Evolutionary conservation across 2,113 vertebrate species (phyloP), one percentile per base, ranked within the genome.

Genomic region (Phyllopteryx taeniolatus): DNA sequence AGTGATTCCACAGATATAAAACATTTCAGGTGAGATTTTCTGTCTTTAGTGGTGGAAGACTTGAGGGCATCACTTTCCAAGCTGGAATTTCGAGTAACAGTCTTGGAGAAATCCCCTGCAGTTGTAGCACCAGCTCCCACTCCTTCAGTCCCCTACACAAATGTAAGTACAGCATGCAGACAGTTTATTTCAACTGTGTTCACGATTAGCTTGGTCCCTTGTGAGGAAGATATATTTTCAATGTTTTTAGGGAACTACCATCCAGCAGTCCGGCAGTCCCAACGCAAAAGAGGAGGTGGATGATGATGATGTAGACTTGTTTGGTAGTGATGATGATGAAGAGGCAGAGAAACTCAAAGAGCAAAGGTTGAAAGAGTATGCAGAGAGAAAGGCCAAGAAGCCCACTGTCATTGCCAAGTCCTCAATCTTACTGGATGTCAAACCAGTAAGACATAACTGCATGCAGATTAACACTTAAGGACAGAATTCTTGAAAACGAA

Each of bases 391-490:
- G 53, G 90, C 96, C 75, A 95, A 94, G 88, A 99, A 99, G 71
- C 95, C 96, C 0, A 79, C 79, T 0, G 71, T 96, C 57, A 95
- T 98, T 17, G 97, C 98, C 82, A 99, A 98, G 84, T 98, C 96
- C 22, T 98, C 96, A 39, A 98, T 99, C 86, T 91, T 99, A 8
- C 82, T 99, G 81, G 98, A 99, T 0, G 96, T 99, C 62, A 99
- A 99, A 70, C 97, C 98, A 0, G 97, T 98, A 90, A 86, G 95
- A 77, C 20, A 9, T 8, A n/a, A 27, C 27, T 15, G 5, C 22
- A 31, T 15, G 33, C 44, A 47, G 59, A 59, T n/a, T 27, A 39
- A 27, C 35, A 3, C 35, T 39, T 39, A 3, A 39, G 35, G 35
- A 39, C 35, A 6, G 1, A 3, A 39, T 39, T 39, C 27, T 27